Base-by-base conservation (phyloP, 2,888 invertebrate species). In the Synanthedon tipuliformis region DNA sequence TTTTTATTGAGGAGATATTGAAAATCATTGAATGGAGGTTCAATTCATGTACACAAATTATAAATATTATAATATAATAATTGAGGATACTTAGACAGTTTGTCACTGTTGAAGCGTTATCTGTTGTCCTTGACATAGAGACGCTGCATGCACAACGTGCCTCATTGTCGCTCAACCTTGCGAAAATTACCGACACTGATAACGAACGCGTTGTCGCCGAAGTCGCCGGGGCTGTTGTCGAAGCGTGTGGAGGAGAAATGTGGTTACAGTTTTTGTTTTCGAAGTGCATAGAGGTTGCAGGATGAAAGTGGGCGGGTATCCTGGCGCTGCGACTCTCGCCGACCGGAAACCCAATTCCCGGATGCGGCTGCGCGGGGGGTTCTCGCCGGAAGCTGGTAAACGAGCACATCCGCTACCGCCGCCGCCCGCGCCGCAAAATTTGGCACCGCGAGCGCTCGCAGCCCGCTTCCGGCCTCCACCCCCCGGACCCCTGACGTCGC, bases 361-460 rank as follows among this genome's bases (percentile, higher is more conserved):
- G 87, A 87, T 87, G 87, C 79, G 86, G 84, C 78, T 73, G 80
- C 73, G 84, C 81, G 83, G 84, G 84, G 82, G 83, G 84, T 82
- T 81, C 75, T 81, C 82, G 75, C 85, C 86, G 87, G 87, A 87
- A 87, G 81, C 83, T 71, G 78, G 82, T 84, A 86, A 87, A 86
- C 81, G 86, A 85, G 85, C 79, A 84, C 84, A 86, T 86, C 87
- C 86, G 86, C 77, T 75, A 78, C 85, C 23, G 50, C 50, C 77
- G 78, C 82, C 85, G 84, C 85, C 84, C 85, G 85, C 82, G 79
- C 86, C 83, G 85, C 85, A 87, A 86, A 86, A 81, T 86, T 87
- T 86, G 86, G 86, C 86, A 86, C 85, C 85, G 78, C 81, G 74
- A 81, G 80, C 80, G 78, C 81, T 83, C 82, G 77, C 81, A 79